Conservation (phyloP, 1,140 invertebrate species). For the Nymphalis io region DNA sequence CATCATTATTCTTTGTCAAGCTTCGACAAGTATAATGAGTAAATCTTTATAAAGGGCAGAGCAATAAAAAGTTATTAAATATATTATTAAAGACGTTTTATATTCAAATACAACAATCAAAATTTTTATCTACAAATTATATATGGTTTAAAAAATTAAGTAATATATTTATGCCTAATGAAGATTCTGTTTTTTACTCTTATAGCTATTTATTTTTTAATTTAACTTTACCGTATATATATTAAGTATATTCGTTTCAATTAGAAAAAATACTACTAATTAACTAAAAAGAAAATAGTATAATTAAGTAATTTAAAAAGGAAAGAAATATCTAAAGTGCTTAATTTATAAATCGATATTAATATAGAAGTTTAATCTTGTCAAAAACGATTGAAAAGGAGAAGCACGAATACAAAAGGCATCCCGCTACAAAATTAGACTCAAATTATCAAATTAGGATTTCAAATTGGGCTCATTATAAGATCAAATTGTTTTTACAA, state of each 20-base stretch:
- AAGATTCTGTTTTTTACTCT: too few relatives aligned
- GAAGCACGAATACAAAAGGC: conserved; percentile 29
- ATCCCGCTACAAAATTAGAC: conserved; percentile 43
- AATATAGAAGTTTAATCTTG: not conserved
- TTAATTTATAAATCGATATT: not conserved
- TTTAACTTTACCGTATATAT: too few relatives aligned
- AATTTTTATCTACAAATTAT: not conserved
- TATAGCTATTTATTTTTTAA: too few relatives aligned
- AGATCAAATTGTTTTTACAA: conserved; percentile 40
- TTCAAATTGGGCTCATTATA: conserved; percentile 43
- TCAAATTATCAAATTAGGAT: conserved; percentile 48
- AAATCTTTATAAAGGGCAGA: conserved; percentile 27
- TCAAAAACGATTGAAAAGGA: conserved; percentile 13
- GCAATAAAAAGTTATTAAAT: conserved; percentile 24
- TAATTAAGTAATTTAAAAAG: not conserved
- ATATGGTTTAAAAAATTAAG: not conserved
- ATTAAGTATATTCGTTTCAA: too few relatives aligned
- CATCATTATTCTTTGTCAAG: conserved; percentile 41
- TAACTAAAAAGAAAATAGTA: too few relatives aligned
- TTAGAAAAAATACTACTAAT: too few relatives aligned
- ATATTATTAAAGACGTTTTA: not conserved
- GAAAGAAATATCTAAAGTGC: not conserved
- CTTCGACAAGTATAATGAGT: conserved; percentile 39
- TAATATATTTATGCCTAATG: too few relatives aligned
- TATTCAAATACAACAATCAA: not conserved